A percentile compares a stretch with the other conserved stretches of the same genome.
Evolutionary conservation across 2,888 invertebrate genomes (phyloP).

Genomic region (Latrodectus hesperus): DNA sequence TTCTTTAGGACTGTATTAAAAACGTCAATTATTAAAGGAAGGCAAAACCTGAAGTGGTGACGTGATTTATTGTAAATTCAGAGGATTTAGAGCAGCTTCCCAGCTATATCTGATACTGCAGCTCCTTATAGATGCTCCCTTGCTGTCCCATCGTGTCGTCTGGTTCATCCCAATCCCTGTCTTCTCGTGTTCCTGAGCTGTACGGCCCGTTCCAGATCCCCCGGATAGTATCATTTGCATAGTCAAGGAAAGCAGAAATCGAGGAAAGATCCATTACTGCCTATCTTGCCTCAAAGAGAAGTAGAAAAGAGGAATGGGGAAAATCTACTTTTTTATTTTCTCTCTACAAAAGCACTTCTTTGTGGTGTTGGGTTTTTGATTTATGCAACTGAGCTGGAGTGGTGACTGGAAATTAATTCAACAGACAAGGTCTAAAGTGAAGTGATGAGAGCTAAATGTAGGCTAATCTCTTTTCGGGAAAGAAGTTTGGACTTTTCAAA

Average conservation of each 20-base stretch:
- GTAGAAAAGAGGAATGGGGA: background rate
- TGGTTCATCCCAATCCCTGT: constrained; percentile 49
- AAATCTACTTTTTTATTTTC: background rate
- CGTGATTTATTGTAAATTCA: no score
- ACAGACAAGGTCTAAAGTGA: background rate
- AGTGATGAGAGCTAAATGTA: constrained; percentile 23
- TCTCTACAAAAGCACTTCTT: constrained; percentile 7
- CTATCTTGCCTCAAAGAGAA: background rate
- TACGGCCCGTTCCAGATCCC: constrained; percentile 13
- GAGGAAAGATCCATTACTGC: constrained; percentile 30
- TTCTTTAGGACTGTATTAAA: no score
- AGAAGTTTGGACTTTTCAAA: background rate
- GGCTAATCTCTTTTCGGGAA: constrained; percentile 37
- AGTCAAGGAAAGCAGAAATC: background rate
- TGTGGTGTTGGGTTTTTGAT: constrained; percentile 23
- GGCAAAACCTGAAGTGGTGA: no score
- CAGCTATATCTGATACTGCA: constrained; percentile 5
- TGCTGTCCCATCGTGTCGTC: constrained; percentile 34
- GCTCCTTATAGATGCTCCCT: constrained; percentile 38
- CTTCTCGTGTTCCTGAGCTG: constrained; percentile 35
- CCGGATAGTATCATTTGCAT: constrained; percentile 52
- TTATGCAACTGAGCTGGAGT: constrained; percentile 3
- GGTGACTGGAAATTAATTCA: background rate
- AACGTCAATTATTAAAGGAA: no score
- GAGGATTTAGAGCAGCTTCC: background rate